A percentile compares a stretch with the other conserved stretches of the same genome.
These are phyloP conservation scores for Isurus oxyrinchus DNA, from an alignment of 2,113 vertebrate species.

Conservation along the genomic window DNA sequence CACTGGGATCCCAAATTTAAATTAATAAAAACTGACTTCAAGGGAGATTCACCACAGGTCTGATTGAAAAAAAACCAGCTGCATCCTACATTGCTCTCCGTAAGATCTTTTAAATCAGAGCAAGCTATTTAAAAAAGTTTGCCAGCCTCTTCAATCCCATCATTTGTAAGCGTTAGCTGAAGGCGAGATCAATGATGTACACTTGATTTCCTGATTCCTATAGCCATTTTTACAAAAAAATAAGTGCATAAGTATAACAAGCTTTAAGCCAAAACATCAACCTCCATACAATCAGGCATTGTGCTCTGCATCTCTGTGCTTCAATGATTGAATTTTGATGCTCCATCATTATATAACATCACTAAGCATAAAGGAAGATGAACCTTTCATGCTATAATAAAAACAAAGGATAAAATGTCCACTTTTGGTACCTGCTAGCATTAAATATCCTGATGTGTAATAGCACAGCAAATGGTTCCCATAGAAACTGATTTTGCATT, in stretches of 20 bases:
- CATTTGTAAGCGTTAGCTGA: neutral
- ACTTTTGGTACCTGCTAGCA: neutral
- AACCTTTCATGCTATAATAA: neutral
- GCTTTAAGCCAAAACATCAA: neutral
- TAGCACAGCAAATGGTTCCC: neutral
- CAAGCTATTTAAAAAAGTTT: neutral
- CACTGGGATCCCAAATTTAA: neutral
- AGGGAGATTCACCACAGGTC: neutral
- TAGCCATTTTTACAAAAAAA: neutral
- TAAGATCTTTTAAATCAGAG: neutral
- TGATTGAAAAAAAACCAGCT: neutral
- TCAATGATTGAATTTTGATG: neutral
- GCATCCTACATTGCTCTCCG: neutral
- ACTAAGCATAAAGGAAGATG: neutral
- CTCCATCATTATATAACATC: neutral
- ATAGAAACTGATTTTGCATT: constrained; percentile 14
- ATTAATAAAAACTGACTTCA: neutral
- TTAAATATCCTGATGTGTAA: neutral
- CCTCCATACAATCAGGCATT: neutral
- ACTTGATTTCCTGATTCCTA: neutral
- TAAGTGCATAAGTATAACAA: neutral
- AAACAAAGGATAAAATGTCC: neutral
- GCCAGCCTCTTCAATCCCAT: neutral
- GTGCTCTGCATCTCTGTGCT: neutral
- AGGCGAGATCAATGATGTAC: neutral